Evolutionary conservation across 2,797 vertebrate species (phyloP).

Genomic region (Spea hammondii): DNA sequence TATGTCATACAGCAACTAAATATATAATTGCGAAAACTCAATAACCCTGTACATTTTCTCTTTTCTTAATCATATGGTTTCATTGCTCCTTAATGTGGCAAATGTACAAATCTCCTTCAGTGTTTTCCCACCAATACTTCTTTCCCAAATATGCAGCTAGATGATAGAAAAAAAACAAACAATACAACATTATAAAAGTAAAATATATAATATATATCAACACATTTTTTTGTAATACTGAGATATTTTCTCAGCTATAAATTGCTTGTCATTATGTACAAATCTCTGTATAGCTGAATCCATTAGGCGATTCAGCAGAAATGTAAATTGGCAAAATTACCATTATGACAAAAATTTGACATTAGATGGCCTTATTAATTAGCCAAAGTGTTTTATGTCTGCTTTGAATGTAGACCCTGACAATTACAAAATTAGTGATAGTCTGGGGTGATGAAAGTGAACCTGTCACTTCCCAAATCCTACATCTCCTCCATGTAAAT

Average conservation of each 20-base stretch:
- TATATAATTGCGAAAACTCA: slow-evolving; percentile 34
- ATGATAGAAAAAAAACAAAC: slow-evolving; percentile 24
- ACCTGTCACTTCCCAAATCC: too few relatives aligned
- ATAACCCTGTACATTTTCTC: slow-evolving; percentile 44
- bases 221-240: background rate
- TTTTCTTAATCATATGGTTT: slow-evolving; percentile 43
- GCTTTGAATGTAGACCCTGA: too few relatives aligned
- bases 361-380: background rate
- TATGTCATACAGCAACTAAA: slow-evolving; percentile 38
- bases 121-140: slow-evolving; percentile 13
- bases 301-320: background rate
- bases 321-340: background rate
- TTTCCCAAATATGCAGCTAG: slow-evolving; percentile 19
- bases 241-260: slow-evolving; percentile 1
- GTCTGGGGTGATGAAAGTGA: too few relatives aligned
- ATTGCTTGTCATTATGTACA: background rate
- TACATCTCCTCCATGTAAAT: too few relatives aligned
- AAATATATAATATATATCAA: slow-evolving; percentile 29
- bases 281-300: background rate
- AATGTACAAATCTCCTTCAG: slow-evolving; percentile 22
- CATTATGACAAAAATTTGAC: background rate
- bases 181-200: slow-evolving; percentile 22
- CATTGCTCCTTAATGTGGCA: slow-evolving; percentile 24
- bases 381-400: background rate
- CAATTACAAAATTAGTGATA: too few relatives aligned